Percentiles rank a stretch among this genome's conserved stretches.
phyloP scores from a whole-genome alignment of 2,797 vertebrate genomes.

The Typhlichthys eigenmanni region DNA sequence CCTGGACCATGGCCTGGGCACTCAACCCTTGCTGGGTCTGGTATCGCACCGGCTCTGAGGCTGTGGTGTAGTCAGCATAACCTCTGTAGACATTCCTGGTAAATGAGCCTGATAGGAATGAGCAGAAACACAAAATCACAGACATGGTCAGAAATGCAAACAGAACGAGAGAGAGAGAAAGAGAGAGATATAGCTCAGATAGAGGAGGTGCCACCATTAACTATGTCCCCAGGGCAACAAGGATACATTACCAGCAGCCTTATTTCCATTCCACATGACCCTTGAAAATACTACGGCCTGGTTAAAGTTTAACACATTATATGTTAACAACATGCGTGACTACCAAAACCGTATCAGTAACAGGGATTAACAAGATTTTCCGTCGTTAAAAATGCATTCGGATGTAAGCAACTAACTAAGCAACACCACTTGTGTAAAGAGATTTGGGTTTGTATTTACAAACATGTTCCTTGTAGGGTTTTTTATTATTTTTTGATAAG shows the following conservation, averaged over 20 bases:
- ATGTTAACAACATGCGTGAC: neutral
- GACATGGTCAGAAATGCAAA: no score
- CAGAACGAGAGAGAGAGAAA: neutral
- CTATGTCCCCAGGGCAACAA: neutral
- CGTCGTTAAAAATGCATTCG: neutral
- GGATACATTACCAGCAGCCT: no score
- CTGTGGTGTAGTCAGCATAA: no score
- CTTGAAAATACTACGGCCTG: neutral
- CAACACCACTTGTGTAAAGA: constrained; percentile 6
- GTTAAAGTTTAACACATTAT: constrained; percentile 3
- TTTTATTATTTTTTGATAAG: neutral
- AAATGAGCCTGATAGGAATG: no score
- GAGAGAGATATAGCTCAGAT: no score
- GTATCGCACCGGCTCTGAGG: no score
- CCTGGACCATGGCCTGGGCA: no score
- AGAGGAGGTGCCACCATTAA: no score
- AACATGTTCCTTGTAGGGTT: neutral
- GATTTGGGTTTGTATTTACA: neutral
- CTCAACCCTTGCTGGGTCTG: no score
- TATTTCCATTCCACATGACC: neutral
- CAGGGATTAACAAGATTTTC: neutral
- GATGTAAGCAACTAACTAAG: neutral
- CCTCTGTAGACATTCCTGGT: no score
- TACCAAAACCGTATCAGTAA: neutral
- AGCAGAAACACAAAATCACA: no score